A percentile compares a stretch with the other conserved stretches of the same genome.
Conservation (phyloP, 2,888 invertebrate genomes). For the Dynastes maya region DNA sequence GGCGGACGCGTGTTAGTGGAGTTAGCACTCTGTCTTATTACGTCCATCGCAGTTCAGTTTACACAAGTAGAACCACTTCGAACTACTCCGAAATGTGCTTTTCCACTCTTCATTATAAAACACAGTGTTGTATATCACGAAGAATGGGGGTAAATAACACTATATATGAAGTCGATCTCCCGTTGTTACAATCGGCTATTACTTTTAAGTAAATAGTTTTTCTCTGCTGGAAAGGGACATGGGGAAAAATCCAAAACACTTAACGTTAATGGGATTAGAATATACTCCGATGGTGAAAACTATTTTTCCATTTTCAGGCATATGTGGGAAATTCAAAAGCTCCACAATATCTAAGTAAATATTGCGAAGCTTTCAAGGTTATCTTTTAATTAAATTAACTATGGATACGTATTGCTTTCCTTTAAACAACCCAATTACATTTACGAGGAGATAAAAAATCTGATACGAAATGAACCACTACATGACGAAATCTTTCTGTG, state of each 20-base stretch:
- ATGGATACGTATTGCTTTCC: too few species aligned
- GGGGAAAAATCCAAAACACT: conserved; percentile 35
- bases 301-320: neutral
- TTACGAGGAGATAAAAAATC: too few species aligned
- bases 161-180: conserved; percentile 61
- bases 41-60: conserved; percentile 65
- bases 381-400: too few species aligned
- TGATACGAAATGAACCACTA: too few species aligned
- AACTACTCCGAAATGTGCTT: conserved; percentile 58
- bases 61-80: conserved; percentile 62
- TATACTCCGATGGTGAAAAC: conserved; percentile 1
- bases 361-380: too few species aligned
- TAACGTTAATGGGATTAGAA: conserved; percentile 40
- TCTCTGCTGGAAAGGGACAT: conserved; percentile 30
- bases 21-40: conserved; percentile 69
- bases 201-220: conserved; percentile 47
- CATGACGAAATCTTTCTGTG: too few species aligned
- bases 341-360: too few species aligned
- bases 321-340: too few species aligned
- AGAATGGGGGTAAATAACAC: conserved; percentile 66
- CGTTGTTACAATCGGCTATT: conserved; percentile 49
- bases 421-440: too few species aligned
- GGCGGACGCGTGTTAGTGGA: conserved; percentile 59
- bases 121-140: conserved; percentile 64
- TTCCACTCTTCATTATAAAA: conserved; percentile 68